phyloP scores from a whole-genome alignment of 2,888 invertebrate species.

The Therioaphis trifolii region DNA sequence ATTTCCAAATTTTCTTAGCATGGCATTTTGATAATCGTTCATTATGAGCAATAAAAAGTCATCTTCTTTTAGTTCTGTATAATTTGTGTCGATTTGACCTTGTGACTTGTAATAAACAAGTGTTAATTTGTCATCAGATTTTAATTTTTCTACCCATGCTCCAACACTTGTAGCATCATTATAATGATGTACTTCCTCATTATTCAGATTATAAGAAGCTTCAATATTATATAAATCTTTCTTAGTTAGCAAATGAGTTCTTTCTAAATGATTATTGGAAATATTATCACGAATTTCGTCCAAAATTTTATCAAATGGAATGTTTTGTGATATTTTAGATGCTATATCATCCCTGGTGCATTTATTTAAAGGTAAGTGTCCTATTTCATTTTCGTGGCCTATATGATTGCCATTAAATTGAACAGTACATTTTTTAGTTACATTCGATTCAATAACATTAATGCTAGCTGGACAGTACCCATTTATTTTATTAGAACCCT shows the following conservation, averaged over 20 bases:
- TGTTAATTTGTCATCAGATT: neutral
- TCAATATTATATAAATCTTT: slow-evolving; percentile 22
- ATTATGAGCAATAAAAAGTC: slow-evolving; percentile 47
- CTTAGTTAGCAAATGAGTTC: slow-evolving; percentile 25
- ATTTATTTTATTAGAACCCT: slow-evolving; percentile 63
- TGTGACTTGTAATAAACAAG: neutral
- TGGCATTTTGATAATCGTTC: slow-evolving; percentile 1
- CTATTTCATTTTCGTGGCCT: slow-evolving; percentile 62
- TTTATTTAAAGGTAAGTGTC: slow-evolving; percentile 54
- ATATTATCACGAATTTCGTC: slow-evolving; percentile 60
- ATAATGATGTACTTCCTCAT: neutral
- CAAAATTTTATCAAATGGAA: slow-evolving; percentile 62
- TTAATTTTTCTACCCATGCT: slow-evolving; percentile 16
- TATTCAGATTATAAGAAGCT: slow-evolving; percentile 26
- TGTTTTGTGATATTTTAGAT: slow-evolving; percentile 61
- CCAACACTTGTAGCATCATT: neutral
- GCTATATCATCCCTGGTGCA: slow-evolving; percentile 56
- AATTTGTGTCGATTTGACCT: no score
- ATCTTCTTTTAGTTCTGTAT: no score
- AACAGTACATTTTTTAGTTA: no score
- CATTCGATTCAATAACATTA: slow-evolving; percentile 2
- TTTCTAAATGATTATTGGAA: slow-evolving; percentile 11
- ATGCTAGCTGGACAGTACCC: slow-evolving; percentile 62
- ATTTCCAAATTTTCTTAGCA: slow-evolving; percentile 7
- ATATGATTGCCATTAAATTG: slow-evolving; percentile 59